Conservation (phyloP, 37 sponge, comb jelly and placozoan genomes). For the Aplysina aerophoba region DNA sequence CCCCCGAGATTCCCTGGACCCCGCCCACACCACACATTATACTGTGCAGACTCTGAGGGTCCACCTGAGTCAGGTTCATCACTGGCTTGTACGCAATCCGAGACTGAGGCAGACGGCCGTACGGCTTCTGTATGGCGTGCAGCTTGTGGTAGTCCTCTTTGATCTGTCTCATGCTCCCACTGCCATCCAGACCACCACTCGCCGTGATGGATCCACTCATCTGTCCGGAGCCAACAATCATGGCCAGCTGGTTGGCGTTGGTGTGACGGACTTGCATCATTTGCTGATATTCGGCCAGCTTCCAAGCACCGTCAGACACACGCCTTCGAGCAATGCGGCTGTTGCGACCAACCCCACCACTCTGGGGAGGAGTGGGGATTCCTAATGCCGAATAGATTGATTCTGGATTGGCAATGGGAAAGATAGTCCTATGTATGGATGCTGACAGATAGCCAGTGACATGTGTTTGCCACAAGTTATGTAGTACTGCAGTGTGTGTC, state of each 20-base stretch:
- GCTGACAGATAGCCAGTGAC: too few relatives aligned
- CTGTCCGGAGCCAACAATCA: constrained; percentile 5
- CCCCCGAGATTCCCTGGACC: background rate
- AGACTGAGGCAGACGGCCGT: background rate
- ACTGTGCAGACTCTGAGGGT: background rate
- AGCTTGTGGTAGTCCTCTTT: background rate
- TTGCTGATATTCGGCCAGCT: background rate
- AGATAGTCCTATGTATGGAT: too few relatives aligned
- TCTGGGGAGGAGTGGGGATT: too few relatives aligned
- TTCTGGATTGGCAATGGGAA: too few relatives aligned
- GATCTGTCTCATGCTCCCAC: constrained; percentile 16
- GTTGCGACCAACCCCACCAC: too few relatives aligned
- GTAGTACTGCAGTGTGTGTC: too few relatives aligned
- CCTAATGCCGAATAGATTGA: too few relatives aligned
- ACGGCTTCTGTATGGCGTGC: constrained; percentile 16
- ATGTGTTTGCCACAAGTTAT: too few relatives aligned
- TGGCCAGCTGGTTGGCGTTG: background rate
- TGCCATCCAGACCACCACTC: background rate
- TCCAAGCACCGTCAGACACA: background rate
- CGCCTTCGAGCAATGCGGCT: background rate
- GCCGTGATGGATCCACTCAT: background rate
- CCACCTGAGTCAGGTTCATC: background rate
- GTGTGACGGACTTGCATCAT: background rate
- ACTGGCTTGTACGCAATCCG: constrained; percentile 1
- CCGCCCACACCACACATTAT: too few relatives aligned